These are phyloP conservation scores for Sisyra terminalis DNA, from an alignment of 2,888 invertebrate genomes.

Conservation along the genomic window DNA sequence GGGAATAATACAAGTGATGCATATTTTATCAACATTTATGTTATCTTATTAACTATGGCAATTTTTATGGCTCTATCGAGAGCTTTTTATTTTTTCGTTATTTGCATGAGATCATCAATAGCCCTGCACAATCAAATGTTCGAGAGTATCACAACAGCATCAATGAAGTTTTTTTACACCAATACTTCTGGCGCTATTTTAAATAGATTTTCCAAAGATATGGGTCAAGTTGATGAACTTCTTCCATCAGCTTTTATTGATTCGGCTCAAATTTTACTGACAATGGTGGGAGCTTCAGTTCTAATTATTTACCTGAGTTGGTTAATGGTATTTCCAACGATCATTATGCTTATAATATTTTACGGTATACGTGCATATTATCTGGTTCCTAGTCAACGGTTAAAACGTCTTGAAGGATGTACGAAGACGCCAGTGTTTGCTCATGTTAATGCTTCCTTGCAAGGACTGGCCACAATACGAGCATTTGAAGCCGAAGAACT, in stretches of 20 bases:
- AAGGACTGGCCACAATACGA: slow-evolving; percentile 48
- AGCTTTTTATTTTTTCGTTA: slow-evolving; percentile 33
- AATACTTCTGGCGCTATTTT: slow-evolving; percentile 53
- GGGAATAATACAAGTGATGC: slow-evolving; percentile 8
- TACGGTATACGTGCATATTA: slow-evolving; percentile 46
- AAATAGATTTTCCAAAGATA: slow-evolving; percentile 56
- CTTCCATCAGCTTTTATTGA: slow-evolving; percentile 30
- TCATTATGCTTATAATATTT: slow-evolving; percentile 46
- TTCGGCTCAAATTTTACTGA: slow-evolving; percentile 40
- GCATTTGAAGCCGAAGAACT: slow-evolving; percentile 42
- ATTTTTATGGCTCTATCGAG: slow-evolving; percentile 26
- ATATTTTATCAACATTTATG: slow-evolving; percentile 26
- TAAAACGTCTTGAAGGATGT: slow-evolving; percentile 56
- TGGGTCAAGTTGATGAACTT: slow-evolving; percentile 37
- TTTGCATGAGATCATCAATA: slow-evolving; percentile 46
- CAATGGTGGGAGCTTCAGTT: slow-evolving; percentile 59
- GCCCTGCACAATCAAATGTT: slow-evolving; percentile 62
- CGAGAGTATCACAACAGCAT: slow-evolving; percentile 38
- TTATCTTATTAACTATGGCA: slow-evolving; percentile 24
- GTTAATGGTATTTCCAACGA: slow-evolving; percentile 45
- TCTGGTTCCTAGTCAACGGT: slow-evolving; percentile 53
- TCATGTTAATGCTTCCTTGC: slow-evolving; percentile 52
- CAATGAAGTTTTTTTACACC: slow-evolving; percentile 61
- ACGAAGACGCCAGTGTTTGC: slow-evolving; percentile 58
- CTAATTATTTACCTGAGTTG: slow-evolving; percentile 56